Evolutionary conservation across 2,888 invertebrate genomes (phyloP).

Genomic region (Lithophane semibrunnea): DNA sequence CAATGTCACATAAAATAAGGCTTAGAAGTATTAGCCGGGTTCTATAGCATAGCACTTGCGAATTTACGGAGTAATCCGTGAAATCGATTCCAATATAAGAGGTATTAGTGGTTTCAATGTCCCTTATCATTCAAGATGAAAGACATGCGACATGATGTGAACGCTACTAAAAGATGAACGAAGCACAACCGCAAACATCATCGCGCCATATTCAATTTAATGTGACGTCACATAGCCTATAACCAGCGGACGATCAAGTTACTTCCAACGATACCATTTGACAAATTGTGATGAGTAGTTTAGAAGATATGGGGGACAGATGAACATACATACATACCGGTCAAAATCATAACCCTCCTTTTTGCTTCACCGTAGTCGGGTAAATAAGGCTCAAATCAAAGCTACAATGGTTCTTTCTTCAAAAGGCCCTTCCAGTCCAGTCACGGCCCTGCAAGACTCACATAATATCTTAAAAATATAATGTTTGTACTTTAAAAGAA

Average conservation of each 20-base stretch:
- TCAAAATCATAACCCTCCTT: too few relatives aligned
- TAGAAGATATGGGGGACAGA: too few relatives aligned
- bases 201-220: too few relatives aligned
- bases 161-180: neutral
- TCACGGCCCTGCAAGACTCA: neutral
- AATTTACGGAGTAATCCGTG: constrained; percentile 32
- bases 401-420: neutral
- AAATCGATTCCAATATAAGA: constrained; percentile 19
- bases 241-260: too few relatives aligned
- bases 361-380: too few relatives aligned
- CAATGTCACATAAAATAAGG: constrained; percentile 33
- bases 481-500: neutral
- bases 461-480: neutral
- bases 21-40: constrained; percentile 30
- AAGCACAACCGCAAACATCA: neutral
- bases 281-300: too few relatives aligned
- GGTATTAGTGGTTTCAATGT: neutral
- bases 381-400: neutral
- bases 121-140: neutral
- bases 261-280: too few relatives aligned
- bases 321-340: too few relatives aligned
- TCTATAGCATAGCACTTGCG: constrained; percentile 23
- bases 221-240: too few relatives aligned
- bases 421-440: neutral
- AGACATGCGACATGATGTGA: neutral